Conservation (phyloP, 2,888 invertebrate species). For the Drosophila kuntzei region DNA sequence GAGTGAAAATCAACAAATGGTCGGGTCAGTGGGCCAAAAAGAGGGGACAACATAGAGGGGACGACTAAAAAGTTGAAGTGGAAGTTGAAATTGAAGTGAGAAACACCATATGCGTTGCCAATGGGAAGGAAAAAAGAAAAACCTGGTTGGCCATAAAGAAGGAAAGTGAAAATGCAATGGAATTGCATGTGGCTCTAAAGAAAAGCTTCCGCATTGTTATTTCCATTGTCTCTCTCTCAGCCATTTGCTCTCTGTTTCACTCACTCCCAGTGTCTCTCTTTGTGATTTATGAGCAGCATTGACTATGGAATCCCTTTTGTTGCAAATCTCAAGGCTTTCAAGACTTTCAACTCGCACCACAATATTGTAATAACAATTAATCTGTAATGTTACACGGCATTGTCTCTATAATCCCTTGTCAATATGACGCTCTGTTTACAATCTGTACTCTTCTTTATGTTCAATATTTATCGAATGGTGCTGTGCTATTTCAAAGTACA, state of each 20-base stretch:
- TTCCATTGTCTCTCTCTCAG: slow-evolving; percentile 41
- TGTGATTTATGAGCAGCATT: slow-evolving; percentile 23
- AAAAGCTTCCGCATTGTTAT: slow-evolving; percentile 61
- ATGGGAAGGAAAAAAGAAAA: slow-evolving; percentile 12
- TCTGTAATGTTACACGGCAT: slow-evolving; percentile 58
- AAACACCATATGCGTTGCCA: slow-evolving; percentile 27
- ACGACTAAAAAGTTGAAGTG: not conserved
- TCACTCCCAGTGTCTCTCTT: slow-evolving; percentile 11
- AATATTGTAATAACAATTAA: slow-evolving; percentile 54
- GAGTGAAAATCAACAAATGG: slow-evolving; percentile 48
- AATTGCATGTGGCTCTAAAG: slow-evolving; percentile 31
- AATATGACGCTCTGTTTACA: slow-evolving; percentile 45
- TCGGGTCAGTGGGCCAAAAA: slow-evolving; percentile 32
- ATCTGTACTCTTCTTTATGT: slow-evolving; percentile 18
- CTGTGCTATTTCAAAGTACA: slow-evolving; percentile 28
- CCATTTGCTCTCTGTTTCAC: not conserved
- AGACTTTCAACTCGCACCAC: slow-evolving; percentile 33
- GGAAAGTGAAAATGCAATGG: slow-evolving; percentile 64
- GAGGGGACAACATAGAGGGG: not conserved
- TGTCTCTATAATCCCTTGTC: slow-evolving; percentile 49
- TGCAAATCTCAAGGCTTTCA: slow-evolving; percentile 3
- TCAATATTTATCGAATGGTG: slow-evolving; percentile 55
- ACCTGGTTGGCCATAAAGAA: slow-evolving; percentile 38
- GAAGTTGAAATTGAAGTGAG: slow-evolving; percentile 26
- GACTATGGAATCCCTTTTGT: slow-evolving; percentile 32